Percentiles rank a stretch among this genome's conserved stretches.
These are phyloP conservation scores for Helicoverpa zea DNA, from an alignment of 1,140 invertebrate species.

Conservation along the genomic window DNA sequence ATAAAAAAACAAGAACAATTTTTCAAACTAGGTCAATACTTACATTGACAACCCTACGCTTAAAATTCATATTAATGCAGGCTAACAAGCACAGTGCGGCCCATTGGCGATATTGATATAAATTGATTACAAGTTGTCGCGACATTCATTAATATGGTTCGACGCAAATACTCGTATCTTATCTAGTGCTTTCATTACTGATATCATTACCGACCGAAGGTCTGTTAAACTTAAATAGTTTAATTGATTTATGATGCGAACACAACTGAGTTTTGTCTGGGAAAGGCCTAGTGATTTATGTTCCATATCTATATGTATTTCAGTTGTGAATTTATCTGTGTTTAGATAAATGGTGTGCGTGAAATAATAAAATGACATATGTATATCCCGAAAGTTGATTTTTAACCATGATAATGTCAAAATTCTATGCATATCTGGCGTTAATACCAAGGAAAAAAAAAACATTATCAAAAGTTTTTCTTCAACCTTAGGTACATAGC, in stretches of 20 bases:
- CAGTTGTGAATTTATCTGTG: neutral
- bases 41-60: slow-evolving; percentile 68
- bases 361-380: neutral
- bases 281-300: slow-evolving; percentile 49
- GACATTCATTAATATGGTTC: slow-evolving; percentile 80
- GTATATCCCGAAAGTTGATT: too few species aligned
- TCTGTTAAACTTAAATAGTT: slow-evolving; percentile 69
- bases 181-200: slow-evolving; percentile 75
- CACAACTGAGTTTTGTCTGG: slow-evolving; percentile 51
- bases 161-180: slow-evolving; percentile 75
- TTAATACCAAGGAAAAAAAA: too few species aligned
- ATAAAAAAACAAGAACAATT: too few species aligned
- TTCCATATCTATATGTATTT: slow-evolving; percentile 21
- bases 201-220: slow-evolving; percentile 64
- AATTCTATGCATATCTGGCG: too few species aligned
- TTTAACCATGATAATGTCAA: too few species aligned
- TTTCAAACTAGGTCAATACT: slow-evolving; percentile 16
- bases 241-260: slow-evolving; percentile 65
- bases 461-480: too few species aligned
- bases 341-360: neutral
- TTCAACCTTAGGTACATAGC: too few species aligned
- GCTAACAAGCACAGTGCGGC: slow-evolving; percentile 78
- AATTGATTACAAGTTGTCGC: slow-evolving; percentile 83
- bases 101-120: slow-evolving; percentile 85
- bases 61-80: slow-evolving; percentile 82